These are phyloP conservation scores for Antheraea pernyi DNA, from an alignment of 1,140 invertebrate species.

Conservation along the genomic window DNA sequence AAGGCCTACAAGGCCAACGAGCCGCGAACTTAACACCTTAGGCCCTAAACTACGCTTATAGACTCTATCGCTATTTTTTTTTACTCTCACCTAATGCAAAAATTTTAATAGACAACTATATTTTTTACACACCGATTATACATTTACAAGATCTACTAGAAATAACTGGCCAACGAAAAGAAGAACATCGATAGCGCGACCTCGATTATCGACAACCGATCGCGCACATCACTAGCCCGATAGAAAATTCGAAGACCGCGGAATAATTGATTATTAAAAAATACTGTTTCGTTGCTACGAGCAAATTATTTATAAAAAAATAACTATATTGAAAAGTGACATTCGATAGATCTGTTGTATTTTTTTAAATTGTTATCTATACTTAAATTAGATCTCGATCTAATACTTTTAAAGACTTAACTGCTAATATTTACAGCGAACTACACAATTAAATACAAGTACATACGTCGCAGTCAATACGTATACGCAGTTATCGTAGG, in stretches of 20 bases:
- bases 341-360: conserved; percentile 9
- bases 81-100: conserved; percentile 34
- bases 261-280: conserved; percentile 25
- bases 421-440: conserved; percentile 56
- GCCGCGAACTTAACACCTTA: conserved; percentile 10
- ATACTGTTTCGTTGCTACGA: conserved; percentile 71
- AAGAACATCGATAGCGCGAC: conserved; percentile 16
- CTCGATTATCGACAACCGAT: conserved; percentile 2
- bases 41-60: conserved; percentile 31
- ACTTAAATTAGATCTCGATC: conserved; percentile 57
- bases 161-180: conserved; percentile 23
- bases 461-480: conserved; percentile 9
- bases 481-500: conserved; percentile 14
- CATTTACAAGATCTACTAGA: conserved; percentile 36
- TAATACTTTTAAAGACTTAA: conserved; percentile 59
- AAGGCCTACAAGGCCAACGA: conserved; percentile 17
- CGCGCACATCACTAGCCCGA: background rate
- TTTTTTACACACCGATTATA: conserved; percentile 56
- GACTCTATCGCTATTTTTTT: conserved; percentile 27
- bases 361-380: conserved; percentile 49
- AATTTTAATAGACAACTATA: conserved; percentile 38
- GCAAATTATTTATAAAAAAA: conserved; percentile 57
- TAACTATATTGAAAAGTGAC: conserved; percentile 51
- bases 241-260: background rate
- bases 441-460: conserved; percentile 28